Evolutionary conservation across 92 coral and sea anemone species (phyloP), one percentile per base, ranked within the genome.

Genomic region (Paragorgia papillata): DNA sequence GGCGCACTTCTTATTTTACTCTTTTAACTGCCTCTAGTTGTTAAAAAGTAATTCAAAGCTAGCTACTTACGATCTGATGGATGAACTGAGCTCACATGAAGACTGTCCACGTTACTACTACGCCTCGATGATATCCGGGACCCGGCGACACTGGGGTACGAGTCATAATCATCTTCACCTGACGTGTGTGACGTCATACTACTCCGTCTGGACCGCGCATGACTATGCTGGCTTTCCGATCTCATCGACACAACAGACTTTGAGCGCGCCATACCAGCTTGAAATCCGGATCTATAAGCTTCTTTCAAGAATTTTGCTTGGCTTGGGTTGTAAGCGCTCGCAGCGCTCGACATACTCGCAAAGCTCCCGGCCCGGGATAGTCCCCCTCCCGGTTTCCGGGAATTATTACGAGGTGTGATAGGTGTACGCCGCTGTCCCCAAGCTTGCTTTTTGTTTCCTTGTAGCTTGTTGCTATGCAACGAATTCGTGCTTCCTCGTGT

Each of bases 401-500:
- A 66, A 35, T 9, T 28, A 35, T 60, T 46, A 15, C 53, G 17
- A 6, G 53, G 17, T 46, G 53, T 46, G 53, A 46, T 15, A 4
- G 10, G 43, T 37, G 4, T 37, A n/a, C n/a, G 53, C 17, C n/a
- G 53, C 2, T 46, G 14, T 19, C 66, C 30, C 78, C 57, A 53
- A 22, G 70, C 75, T 28, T 53, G 65, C 29, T 63, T 39, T n/a
- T 83, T 79, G 13, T 53, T 24, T 18, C 58, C 34, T 26, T 13
- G 26, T 13, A 59, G 25, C 33, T 59, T 13, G 21, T 50, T 49
- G 33, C 59, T 49, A 9, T 27, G 30, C 41, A 26, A 27, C 17
- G 89, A 85, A 28, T 51, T 77, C n/a, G 59, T 56, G 62, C 91
- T 87, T 34, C 71, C 65, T 18, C 51, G 29, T 1, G 82, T 63